Base-by-base conservation (phyloP, 1,140 invertebrate species). In the Musca vetustissima region DNA sequence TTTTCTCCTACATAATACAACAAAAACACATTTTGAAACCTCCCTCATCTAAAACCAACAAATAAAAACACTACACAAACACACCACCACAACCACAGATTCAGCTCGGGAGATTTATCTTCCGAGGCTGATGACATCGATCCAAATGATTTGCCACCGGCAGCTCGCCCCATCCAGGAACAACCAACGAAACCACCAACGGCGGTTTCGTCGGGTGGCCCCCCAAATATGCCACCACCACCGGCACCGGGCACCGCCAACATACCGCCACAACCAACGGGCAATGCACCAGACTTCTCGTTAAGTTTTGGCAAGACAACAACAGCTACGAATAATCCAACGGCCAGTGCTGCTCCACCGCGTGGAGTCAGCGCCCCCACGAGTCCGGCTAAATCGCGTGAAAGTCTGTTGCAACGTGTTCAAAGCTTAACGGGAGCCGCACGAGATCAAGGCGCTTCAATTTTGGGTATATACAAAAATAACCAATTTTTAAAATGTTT, bases 61-160 rank as follows among this genome's bases (percentile, higher is more conserved):
- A n/a, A n/a, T n/a, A 67, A 50, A 17, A 64, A 43, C 13, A 9
- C 11, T 43, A 43, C 36, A 43, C 36, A 2, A 2, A 36, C 28
- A 67, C 52, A 69, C 49, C 69, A 48, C 52, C 67, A 69, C 55
- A n/a, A 61, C 74, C 67, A 59, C 48, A 93, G 92, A 87, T 94
- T 95, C 87, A 94, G 93, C 86, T 94, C 93, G 85, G 93, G 93
- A 83, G 93, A 95, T 83, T 87, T 95, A 74, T 93, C 92, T 85
- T 93, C 92, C 83, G 93, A 94, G 87, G 89, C 92, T 80, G 92
- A 94, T 85, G 92, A 92, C 77, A 85, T 89, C 81, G 89, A 91
- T 83, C 71, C 85, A 17, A 82, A 79, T 73, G 76, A 80, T 73
- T 74, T 78, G 71, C 78, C 76, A 72, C 85, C 77, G 81, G 85